A percentile compares a stretch with the other conserved stretches of the same genome.
These are phyloP conservation scores for Conops quadrifasciatus DNA, from an alignment of 2,888 invertebrate genomes.

Conservation along the genomic window DNA sequence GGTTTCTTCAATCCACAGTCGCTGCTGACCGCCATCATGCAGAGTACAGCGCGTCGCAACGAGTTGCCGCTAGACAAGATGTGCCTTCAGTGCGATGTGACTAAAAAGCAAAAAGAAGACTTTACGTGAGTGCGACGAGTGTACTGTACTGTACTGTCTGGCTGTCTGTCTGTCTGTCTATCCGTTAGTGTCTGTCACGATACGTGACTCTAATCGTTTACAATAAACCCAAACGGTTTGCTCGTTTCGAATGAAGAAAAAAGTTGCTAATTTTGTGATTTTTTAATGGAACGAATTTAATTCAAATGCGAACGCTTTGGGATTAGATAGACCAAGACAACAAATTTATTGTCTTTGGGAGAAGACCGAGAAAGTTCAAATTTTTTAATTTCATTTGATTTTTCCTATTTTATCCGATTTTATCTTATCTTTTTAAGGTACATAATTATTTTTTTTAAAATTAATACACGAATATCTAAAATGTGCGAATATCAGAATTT, in stretches of 20 bases:
- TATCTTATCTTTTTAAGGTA: no score
- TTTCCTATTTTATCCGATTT: no score
- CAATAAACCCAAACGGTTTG: background rate
- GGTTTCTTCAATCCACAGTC: constrained; percentile 99
- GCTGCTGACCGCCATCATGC: constrained; percentile 96
- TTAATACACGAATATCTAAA: no score
- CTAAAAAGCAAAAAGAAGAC: constrained; percentile 95
- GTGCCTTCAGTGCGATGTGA: constrained; percentile 96
- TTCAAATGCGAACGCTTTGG: constrained; percentile 13
- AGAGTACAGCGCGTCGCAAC: constrained; percentile 92
- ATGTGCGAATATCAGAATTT: no score
- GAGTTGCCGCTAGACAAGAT: constrained; percentile 95
- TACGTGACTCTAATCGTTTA: background rate
- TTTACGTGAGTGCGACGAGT: constrained; percentile 76
- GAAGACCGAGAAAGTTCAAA: no score
- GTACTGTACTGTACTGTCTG: no score
- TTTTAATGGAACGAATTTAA: background rate
- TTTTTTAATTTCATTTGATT: background rate
- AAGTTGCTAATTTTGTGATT: background rate
- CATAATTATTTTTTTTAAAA: no score
- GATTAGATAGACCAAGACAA: background rate
- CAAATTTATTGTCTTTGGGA: background rate
- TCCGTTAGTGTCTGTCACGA: no score
- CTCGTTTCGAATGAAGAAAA: background rate
- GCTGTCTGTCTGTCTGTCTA: background rate